These are phyloP conservation scores for Callipepla californica DNA, from an alignment of 2,113 vertebrate genomes.

Conservation along the genomic window DNA sequence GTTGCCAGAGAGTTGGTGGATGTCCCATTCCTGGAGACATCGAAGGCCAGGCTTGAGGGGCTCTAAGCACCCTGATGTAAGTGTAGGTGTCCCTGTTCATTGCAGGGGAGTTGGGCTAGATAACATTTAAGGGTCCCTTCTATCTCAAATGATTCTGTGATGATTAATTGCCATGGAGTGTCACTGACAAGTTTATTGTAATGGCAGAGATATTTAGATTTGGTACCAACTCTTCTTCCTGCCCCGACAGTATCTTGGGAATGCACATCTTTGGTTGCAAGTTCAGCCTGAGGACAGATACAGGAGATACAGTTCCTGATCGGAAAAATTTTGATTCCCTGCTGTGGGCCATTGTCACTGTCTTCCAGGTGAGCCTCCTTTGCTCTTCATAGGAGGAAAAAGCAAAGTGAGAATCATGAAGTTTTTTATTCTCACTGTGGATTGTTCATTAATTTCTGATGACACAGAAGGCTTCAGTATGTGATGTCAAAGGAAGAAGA, in stretches of 20 bases:
- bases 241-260: conserved; percentile 88
- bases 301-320: conserved; percentile 94
- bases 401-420: not conserved
- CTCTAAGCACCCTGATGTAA: too few species aligned
- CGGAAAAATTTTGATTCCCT: conserved; percentile 98
- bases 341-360: conserved; percentile 97
- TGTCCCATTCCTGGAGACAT: too few species aligned
- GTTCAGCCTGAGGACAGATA: conserved; percentile 94
- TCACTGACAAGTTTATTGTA: not conserved
- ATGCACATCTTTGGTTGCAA: conserved; percentile 99
- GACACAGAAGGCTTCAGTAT: not conserved
- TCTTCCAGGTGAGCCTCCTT: conserved; percentile 88
- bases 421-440: not conserved
- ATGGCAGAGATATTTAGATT: not conserved
- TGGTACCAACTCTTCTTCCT: not conserved
- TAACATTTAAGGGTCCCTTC: too few species aligned
- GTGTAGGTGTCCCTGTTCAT: too few species aligned
- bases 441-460: not conserved
- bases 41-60: too few species aligned
- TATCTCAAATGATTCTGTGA: too few species aligned
- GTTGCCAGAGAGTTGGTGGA: too few species aligned
- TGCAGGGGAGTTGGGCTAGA: too few species aligned
- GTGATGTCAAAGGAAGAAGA: not conserved
- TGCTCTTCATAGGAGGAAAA: fast-evolving
- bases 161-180: not conserved